Conservation (phyloP, 2,797 vertebrate species). For the Helostoma temminkii region DNA sequence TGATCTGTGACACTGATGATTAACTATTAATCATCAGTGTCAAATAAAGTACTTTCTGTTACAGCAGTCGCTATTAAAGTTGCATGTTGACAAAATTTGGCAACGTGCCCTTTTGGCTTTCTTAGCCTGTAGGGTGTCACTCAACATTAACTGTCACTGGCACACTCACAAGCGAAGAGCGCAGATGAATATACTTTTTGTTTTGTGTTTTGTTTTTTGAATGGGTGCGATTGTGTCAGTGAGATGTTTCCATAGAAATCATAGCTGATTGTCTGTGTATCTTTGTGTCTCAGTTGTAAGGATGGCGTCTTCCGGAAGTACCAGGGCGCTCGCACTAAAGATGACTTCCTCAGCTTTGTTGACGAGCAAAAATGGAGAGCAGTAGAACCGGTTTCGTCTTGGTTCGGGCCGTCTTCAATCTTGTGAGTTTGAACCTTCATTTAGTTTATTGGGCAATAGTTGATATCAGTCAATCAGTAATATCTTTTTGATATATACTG, state of each 20-base stretch:
- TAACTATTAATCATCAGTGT: too few species aligned
- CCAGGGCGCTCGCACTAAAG: constrained; percentile 92
- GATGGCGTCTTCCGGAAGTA: constrained; percentile 94
- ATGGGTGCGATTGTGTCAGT: too few species aligned
- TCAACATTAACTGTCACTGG: too few species aligned
- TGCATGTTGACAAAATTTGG: too few species aligned
- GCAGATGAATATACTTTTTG: too few species aligned
- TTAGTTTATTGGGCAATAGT: too few species aligned
- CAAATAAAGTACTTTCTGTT: too few species aligned
- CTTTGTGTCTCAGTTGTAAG: constrained; percentile 87
- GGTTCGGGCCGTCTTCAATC: constrained; percentile 93
- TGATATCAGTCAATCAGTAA: too few species aligned
- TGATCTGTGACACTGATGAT: too few species aligned
- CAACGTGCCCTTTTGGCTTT: neutral
- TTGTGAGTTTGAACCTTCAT: constrained; percentile 88
- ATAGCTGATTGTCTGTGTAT: neutral
- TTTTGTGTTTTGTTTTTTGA: neutral
- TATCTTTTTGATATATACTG: too few species aligned
- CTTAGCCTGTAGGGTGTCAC: neutral
- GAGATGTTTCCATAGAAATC: neutral
- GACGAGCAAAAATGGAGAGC: constrained; percentile 93
- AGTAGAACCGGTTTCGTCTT: constrained; percentile 92
- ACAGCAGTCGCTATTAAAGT: too few species aligned
- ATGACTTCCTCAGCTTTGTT: constrained; percentile 94
- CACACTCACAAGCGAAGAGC: too few species aligned